Percentiles rank a stretch among this genome's conserved stretches.
These are phyloP conservation scores for Acrobasis consociella DNA, from an alignment of 2,888 invertebrate species.

Conservation along the genomic window DNA sequence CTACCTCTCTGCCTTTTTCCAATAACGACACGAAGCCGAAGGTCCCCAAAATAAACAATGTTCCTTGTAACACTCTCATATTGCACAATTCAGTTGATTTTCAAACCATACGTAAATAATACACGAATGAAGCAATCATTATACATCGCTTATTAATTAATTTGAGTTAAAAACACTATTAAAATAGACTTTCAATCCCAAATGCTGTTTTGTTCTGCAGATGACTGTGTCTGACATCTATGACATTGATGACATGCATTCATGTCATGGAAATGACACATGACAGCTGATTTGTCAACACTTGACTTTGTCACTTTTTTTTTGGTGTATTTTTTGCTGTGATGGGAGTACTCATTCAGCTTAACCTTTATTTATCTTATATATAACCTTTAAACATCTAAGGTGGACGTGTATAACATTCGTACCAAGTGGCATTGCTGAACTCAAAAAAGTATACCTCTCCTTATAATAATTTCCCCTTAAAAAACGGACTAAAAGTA, in stretches of 20 bases:
- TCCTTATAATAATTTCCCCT: too few species aligned
- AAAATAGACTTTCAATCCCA: slow-evolving; percentile 17
- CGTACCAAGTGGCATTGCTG: too few species aligned
- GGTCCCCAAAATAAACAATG: slow-evolving; percentile 59
- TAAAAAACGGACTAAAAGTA: too few species aligned
- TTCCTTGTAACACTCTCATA: slow-evolving; percentile 58
- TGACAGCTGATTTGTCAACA: too few species aligned
- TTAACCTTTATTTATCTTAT: too few species aligned
- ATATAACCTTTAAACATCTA: too few species aligned
- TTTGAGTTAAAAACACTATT: slow-evolving; percentile 1
- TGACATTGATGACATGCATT: background rate
- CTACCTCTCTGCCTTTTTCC: slow-evolving; percentile 67
- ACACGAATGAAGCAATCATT: slow-evolving; percentile 41
- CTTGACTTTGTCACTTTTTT: too few species aligned
- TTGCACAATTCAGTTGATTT: slow-evolving; percentile 32
- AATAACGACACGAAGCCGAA: slow-evolving; percentile 57
- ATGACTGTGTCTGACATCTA: background rate
- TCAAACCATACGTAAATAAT: slow-evolving; percentile 25
- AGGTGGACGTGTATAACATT: too few species aligned
- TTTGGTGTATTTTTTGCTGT: too few species aligned
- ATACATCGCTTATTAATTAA: slow-evolving; percentile 37
- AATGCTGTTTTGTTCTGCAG: slow-evolving; percentile 10
- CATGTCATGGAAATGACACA: background rate
- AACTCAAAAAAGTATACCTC: too few species aligned
- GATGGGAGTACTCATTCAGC: too few species aligned